Conservation (phyloP, 1,140 invertebrate genomes). For the Chironomus striatipennis region DNA sequence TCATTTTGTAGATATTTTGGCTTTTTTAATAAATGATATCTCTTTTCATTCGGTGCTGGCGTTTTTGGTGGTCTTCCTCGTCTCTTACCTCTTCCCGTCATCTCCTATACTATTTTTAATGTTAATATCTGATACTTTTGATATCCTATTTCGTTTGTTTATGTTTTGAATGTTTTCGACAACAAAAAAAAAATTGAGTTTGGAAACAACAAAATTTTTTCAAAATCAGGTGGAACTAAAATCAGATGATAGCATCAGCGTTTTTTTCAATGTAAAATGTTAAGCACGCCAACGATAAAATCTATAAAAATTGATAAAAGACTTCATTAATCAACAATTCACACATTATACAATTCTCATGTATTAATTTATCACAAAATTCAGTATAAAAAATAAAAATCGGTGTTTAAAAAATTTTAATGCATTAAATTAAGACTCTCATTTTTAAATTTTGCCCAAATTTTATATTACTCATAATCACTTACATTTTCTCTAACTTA, state of each 20-base stretch:
- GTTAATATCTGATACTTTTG: background rate
- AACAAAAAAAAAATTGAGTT: slow-evolving; percentile 10
- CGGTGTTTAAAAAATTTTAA: background rate
- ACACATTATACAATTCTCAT: background rate
- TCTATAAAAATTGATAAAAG: slow-evolving; percentile 9
- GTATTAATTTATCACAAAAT: background rate
- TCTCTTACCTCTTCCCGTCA: slow-evolving; percentile 80
- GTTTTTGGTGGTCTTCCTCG: slow-evolving; percentile 82
- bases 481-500: slow-evolving; percentile 1
- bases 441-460: background rate
- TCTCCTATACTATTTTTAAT: slow-evolving; percentile 39
- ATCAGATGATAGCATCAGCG: slow-evolving; percentile 10
- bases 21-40: slow-evolving; percentile 81
- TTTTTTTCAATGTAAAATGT: background rate
- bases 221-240: background rate
- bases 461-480: background rate
- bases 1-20: slow-evolving; percentile 76
- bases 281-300: background rate
- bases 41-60: slow-evolving; percentile 70
- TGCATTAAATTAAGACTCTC: background rate
- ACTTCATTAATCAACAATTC: background rate
- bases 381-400: background rate
- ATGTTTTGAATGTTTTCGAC: slow-evolving; percentile 1
- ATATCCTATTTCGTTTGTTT: background rate
- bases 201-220: background rate